These are phyloP conservation scores for Eumeta japonica DNA, from an alignment of 1,140 invertebrate genomes.

Conservation along the genomic window DNA sequence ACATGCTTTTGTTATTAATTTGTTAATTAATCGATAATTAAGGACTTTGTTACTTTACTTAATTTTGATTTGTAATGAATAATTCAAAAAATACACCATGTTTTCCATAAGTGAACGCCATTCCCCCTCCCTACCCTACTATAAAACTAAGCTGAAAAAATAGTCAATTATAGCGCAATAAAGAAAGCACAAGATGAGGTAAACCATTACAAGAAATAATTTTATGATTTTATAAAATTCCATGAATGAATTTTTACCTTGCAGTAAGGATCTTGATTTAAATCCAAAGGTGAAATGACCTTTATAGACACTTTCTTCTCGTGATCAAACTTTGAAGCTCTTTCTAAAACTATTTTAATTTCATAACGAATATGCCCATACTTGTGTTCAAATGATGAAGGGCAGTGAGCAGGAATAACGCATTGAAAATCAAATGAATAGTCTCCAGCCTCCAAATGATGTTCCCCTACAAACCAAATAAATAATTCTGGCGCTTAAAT, in stretches of 20 bases:
- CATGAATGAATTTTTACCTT: constrained; percentile 40
- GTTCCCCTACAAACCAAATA: constrained; percentile 56
- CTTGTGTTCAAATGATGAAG: constrained; percentile 80
- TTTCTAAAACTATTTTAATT: constrained; percentile 75
- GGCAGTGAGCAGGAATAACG: constrained; percentile 62
- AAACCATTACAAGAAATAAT: not conserved
- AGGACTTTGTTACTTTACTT: no score
- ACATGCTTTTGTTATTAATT: constrained; percentile 9
- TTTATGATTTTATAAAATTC: not conserved
- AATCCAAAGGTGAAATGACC: constrained; percentile 75
- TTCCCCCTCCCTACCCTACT: constrained; percentile 10
- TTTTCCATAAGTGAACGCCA: constrained; percentile 15
- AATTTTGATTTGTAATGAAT: no score
- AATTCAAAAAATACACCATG: constrained; percentile 9
- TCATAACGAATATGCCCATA: constrained; percentile 76
- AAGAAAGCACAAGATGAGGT: no score
- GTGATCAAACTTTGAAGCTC: constrained; percentile 83
- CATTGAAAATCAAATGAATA: constrained; percentile 67
- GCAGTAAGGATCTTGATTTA: constrained; percentile 66
- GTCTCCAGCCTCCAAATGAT: constrained; percentile 62
- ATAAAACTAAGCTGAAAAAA: no score
- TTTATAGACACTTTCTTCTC: constrained; percentile 76
- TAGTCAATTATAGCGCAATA: no score
- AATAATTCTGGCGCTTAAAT: no score
- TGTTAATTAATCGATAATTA: no score